phyloP scores from a whole-genome alignment of 2,888 invertebrate species.

The Camponotus fellah region DNA sequence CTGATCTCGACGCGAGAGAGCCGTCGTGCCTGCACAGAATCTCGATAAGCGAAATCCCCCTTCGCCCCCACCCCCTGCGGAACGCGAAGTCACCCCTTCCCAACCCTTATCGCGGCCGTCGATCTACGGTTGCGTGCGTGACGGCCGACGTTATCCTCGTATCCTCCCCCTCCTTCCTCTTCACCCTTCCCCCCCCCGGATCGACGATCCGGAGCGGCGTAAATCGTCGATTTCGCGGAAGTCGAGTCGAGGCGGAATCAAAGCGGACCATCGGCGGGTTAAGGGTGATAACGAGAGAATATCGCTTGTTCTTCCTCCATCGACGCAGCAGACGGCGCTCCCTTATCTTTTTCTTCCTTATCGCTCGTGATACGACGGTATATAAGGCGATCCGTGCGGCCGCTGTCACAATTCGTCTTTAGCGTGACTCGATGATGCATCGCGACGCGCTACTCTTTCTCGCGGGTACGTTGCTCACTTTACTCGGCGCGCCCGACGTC shows the following conservation, averaged over 20 bases:
- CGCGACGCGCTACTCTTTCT: slow-evolving; percentile 7
- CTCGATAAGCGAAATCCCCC: slow-evolving; percentile 38
- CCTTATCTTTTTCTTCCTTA: slow-evolving; percentile 47
- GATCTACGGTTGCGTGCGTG: slow-evolving; percentile 62
- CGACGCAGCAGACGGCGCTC: neutral
- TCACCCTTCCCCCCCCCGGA: neutral
- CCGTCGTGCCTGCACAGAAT: slow-evolving; percentile 43
- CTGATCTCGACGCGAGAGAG: slow-evolving; percentile 45
- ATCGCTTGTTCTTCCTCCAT: neutral
- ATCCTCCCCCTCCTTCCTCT: too few species aligned
- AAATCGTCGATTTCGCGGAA: slow-evolving; percentile 54
- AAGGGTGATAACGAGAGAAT: slow-evolving; percentile 63
- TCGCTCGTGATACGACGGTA: slow-evolving; percentile 52
- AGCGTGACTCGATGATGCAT: slow-evolving; percentile 58
- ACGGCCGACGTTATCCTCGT: slow-evolving; percentile 29
- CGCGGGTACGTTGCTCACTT: neutral
- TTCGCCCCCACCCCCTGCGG: neutral
- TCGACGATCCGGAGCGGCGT: slow-evolving; percentile 54
- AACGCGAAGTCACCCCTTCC: neutral
- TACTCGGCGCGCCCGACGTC: neutral
- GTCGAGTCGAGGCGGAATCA: slow-evolving; percentile 55
- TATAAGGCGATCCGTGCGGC: slow-evolving; percentile 57
- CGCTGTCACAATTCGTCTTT: slow-evolving; percentile 8
- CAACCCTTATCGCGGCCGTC: slow-evolving; percentile 59
- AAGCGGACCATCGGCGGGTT: slow-evolving; percentile 71